Conservation (phyloP, 2,888 invertebrate genomes). For the Atrina japonica region DNA sequence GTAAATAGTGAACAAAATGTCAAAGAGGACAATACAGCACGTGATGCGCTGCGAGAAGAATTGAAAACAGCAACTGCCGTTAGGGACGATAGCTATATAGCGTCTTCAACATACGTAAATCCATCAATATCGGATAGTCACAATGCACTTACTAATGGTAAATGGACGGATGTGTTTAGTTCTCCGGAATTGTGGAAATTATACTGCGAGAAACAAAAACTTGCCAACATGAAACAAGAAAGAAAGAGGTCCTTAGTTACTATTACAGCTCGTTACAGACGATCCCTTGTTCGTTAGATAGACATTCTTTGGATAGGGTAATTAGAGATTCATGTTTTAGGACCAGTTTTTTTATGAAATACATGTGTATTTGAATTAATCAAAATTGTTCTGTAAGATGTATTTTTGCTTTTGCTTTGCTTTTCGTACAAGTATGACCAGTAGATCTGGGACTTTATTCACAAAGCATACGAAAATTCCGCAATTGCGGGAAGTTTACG, state of each 20-base stretch:
- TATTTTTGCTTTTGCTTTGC: no score
- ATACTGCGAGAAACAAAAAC: conserved; percentile 17
- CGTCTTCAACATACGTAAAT: neutral
- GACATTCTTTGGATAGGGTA: no score
- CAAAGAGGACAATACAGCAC: neutral
- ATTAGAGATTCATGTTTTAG: no score
- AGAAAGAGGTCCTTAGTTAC: conserved; percentile 19
- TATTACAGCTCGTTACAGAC: conserved; percentile 29
- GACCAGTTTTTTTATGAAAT: no score
- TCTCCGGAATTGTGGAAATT: conserved; percentile 60
- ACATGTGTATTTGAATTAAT: no score
- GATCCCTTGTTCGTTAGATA: conserved; percentile 20
- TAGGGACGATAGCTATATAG: neutral
- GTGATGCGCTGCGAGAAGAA: neutral
- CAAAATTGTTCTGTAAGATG: no score
- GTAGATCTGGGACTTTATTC: no score
- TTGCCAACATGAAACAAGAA: conserved; percentile 9
- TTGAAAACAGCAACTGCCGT: neutral
- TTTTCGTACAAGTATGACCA: no score
- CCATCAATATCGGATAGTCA: conserved; percentile 41
- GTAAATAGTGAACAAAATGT: neutral
- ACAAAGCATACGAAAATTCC: no score
- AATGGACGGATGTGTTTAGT: conserved; percentile 56
- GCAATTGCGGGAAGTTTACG: no score
- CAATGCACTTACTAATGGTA: conserved; percentile 8